These are phyloP conservation scores for Corydoras maculifer DNA, from an alignment of 2,113 vertebrate genomes.

Conservation along the genomic window DNA sequence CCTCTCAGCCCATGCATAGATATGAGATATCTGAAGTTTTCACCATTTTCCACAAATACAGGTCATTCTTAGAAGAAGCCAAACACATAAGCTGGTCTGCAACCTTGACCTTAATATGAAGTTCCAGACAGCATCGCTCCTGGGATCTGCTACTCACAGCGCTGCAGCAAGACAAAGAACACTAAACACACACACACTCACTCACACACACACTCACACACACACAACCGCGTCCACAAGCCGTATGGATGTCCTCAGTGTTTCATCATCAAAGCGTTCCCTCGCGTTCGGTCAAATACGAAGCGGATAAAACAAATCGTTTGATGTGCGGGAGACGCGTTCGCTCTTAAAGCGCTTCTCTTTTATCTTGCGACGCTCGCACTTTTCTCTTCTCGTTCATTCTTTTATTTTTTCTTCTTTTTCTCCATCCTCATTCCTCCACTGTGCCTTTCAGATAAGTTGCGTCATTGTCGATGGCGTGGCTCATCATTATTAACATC, in stretches of 20 bases:
- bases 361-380: conserved; percentile 58
- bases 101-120: background rate
- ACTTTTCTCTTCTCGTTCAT: conserved; percentile 29
- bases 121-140: background rate
- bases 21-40: too few species aligned
- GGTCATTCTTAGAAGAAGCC: background rate
- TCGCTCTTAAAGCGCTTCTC: conserved; percentile 60
- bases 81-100: background rate
- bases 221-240: conserved; percentile 20
- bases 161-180: background rate
- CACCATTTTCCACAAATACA: too few species aligned
- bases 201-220: conserved; percentile 24
- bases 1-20: too few species aligned
- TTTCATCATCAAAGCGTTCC: conserved; percentile 75
- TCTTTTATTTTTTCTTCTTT: conserved; percentile 45
- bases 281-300: conserved; percentile 65
- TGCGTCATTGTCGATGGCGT: conserved; percentile 67
- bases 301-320: conserved; percentile 75
- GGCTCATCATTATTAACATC: conserved; percentile 60
- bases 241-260: conserved; percentile 66
- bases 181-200: conserved; percentile 20
- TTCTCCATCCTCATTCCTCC: conserved; percentile 31
- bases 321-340: conserved; percentile 76
- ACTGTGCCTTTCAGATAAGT: conserved; percentile 57
- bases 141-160: background rate